phyloP scores from a whole-genome alignment of 2,888 invertebrate genomes.

The Cistogaster globosa region DNA sequence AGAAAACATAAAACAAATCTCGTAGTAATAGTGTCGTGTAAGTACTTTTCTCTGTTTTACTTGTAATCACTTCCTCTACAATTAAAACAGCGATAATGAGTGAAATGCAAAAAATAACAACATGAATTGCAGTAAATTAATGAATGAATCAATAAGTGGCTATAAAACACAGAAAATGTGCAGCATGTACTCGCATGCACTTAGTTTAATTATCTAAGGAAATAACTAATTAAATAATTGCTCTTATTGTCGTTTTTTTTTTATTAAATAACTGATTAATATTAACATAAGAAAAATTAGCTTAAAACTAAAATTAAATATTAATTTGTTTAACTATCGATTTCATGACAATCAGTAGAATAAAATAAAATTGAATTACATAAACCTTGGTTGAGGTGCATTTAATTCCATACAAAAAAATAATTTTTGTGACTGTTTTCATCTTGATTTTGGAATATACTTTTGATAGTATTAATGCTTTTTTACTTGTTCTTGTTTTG shows the following conservation, averaged over 20 bases:
- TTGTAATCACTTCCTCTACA: conserved; percentile 2
- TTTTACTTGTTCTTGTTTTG: no score
- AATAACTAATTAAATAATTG: background rate
- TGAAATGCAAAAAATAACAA: background rate
- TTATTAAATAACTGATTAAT: background rate
- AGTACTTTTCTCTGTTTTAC: background rate
- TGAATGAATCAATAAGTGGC: conserved; percentile 5
- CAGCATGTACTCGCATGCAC: background rate
- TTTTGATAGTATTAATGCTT: no score
- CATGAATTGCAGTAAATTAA: background rate
- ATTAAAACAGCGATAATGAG: conserved; percentile 24
- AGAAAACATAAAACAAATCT: background rate
- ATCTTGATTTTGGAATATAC: no score
- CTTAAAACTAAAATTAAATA: no score
- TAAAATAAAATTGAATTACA: no score
- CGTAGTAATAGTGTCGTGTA: background rate
- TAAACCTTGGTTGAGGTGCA: no score
- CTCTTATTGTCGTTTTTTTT: background rate
- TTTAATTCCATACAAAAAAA: no score
- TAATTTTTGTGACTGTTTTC: no score
- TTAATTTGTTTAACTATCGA: no score
- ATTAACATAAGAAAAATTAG: background rate
- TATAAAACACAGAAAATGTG: background rate
- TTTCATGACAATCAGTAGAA: no score
- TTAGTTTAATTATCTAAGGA: conserved; percentile 1